Evolutionary conservation across 2,113 vertebrate genomes (phyloP).

Genomic region (Gulo gulo): DNA sequence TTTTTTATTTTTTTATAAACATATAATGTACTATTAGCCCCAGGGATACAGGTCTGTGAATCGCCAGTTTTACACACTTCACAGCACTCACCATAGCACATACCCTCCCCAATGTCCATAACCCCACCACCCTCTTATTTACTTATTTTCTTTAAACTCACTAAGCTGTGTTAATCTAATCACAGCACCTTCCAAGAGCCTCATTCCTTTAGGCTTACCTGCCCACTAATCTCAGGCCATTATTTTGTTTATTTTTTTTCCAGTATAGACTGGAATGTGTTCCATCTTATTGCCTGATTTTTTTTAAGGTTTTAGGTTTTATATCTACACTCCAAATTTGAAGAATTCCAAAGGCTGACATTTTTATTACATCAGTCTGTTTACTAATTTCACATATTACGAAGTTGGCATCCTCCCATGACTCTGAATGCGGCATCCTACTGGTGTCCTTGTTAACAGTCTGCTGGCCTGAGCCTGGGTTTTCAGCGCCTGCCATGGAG

Average conservation of each 20-base stretch:
- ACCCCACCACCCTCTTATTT: neutral
- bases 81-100: too few relatives aligned
- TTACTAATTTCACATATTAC: constrained; percentile 45
- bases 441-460: neutral
- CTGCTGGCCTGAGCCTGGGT: neutral
- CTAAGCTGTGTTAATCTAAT: neutral
- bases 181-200: neutral
- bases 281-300: constrained; percentile 9
- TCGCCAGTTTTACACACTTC: too few relatives aligned
- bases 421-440: neutral
- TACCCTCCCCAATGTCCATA: too few relatives aligned
- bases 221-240: neutral
- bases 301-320: constrained; percentile 32
- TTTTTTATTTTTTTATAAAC: too few relatives aligned
- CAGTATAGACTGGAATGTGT: neutral
- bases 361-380: constrained; percentile 8
- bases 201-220: neutral
- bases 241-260: constrained; percentile 29
- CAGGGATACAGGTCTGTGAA: too few relatives aligned
- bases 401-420: neutral
- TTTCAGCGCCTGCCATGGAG: neutral
- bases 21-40: too few relatives aligned
- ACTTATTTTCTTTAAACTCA: neutral
- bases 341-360: constrained; percentile 1
- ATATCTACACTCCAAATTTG: neutral